A percentile compares a stretch with the other conserved stretches of the same genome.
phyloP scores from a whole-genome alignment of 2,888 invertebrate genomes.

The Drosophila falleni region DNA sequence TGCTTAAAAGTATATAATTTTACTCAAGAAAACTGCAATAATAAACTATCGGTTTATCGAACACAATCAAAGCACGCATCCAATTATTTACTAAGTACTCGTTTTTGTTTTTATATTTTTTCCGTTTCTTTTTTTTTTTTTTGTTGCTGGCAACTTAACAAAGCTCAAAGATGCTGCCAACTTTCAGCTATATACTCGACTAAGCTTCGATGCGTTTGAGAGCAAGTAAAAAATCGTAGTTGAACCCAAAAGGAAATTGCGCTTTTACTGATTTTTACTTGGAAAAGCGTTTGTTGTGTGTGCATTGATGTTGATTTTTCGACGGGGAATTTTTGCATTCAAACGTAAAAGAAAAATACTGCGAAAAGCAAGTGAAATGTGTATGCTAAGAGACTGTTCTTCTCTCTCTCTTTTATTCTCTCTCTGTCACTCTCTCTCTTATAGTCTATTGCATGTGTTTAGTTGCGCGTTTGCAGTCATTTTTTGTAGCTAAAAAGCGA shows the following conservation, averaged over 20 bases:
- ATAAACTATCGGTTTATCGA: constrained; percentile 6
- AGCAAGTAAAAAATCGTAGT: constrained; percentile 30
- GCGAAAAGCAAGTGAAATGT: constrained; percentile 28
- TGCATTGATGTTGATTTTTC: constrained; percentile 61
- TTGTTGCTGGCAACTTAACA: constrained; percentile 7
- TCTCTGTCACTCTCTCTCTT: neutral
- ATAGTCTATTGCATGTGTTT: constrained; percentile 55
- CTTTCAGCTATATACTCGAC: constrained; percentile 12
- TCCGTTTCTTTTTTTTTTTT: neutral
- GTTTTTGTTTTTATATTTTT: neutral
- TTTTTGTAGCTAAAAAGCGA: constrained; percentile 67
- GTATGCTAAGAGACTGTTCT: constrained; percentile 30
- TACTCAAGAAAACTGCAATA: too few relatives aligned
- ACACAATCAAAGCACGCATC: constrained; percentile 9
- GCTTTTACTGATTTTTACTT: constrained; percentile 62
- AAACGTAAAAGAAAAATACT: constrained; percentile 68
- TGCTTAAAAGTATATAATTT: too few relatives aligned
- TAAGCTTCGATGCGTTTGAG: constrained; percentile 29
- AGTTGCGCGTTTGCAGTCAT: constrained; percentile 70
- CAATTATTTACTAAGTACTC: constrained; percentile 31
- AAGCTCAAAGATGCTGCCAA: constrained; percentile 21
- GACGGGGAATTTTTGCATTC: constrained; percentile 55
- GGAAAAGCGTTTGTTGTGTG: constrained; percentile 47
- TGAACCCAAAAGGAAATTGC: constrained; percentile 66
- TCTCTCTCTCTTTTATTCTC: neutral